A percentile compares a stretch with the other conserved stretches of the same genome.
phyloP scores from a whole-genome alignment of 2,113 vertebrate species.

The Isurus oxyrinchus region DNA sequence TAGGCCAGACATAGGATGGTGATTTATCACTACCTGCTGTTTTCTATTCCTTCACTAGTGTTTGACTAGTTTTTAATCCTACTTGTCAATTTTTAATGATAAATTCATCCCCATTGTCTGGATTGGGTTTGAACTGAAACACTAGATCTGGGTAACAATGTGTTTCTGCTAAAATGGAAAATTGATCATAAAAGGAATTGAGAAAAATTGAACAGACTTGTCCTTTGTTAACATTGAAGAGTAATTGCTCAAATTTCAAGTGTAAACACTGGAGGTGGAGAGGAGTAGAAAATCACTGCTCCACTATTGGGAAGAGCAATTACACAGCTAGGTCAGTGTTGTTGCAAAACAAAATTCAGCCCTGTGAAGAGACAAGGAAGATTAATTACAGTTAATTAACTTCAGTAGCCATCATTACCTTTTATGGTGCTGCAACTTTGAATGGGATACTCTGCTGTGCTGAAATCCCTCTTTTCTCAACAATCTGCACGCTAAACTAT shows the following conservation, averaged over 20 bases:
- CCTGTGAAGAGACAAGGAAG: not conserved
- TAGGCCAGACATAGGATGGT: not conserved
- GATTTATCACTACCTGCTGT: not conserved
- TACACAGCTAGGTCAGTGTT: not conserved
- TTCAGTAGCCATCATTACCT: not conserved
- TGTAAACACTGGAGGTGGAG: not conserved
- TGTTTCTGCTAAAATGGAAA: not conserved
- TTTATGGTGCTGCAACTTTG: not conserved
- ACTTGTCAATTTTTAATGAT: not conserved
- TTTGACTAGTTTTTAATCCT: not conserved
- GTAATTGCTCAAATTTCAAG: not conserved
- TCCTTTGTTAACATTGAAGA: not conserved
- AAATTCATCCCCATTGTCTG: not conserved
- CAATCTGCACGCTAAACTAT: conserved; percentile 50
- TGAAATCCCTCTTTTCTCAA: not conserved
- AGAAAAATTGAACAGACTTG: not conserved
- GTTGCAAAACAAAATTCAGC: not conserved
- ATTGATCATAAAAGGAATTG: not conserved
- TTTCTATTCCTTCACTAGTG: not conserved
- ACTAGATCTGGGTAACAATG: not conserved
- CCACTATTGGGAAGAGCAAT: not conserved
- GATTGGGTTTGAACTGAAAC: not conserved
- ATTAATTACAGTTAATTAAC: not conserved
- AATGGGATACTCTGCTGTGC: not conserved
- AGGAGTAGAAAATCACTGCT: not conserved